phyloP scores from a whole-genome alignment of 2,888 invertebrate species.

The Galerucella pusilla region DNA sequence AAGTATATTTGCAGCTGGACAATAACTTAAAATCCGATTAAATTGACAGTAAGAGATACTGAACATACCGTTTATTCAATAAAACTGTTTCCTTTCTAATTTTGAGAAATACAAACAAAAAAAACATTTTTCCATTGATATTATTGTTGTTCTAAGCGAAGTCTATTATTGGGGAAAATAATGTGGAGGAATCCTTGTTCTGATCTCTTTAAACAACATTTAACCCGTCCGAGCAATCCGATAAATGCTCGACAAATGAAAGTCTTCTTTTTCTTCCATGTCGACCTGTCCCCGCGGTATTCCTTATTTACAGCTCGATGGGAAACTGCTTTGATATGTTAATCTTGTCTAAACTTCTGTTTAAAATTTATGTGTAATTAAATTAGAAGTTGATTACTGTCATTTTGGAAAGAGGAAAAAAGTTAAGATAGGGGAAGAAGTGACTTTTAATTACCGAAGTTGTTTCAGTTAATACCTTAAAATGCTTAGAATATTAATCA shows the following conservation, averaged over 20 bases:
- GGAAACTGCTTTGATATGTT: constrained; percentile 36
- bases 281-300: constrained; percentile 7
- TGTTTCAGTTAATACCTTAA: neutral
- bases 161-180: neutral
- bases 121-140: neutral
- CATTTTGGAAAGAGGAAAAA: neutral
- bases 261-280: constrained; percentile 28
- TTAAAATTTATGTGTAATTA: constrained; percentile 34
- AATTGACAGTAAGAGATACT: no score
- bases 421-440: neutral
- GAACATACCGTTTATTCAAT: no score
- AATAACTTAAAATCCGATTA: no score
- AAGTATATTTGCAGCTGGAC: no score
- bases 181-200: constrained; percentile 30
- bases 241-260: constrained; percentile 50
- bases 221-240: constrained; percentile 43
- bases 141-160: neutral
- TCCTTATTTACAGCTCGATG: constrained; percentile 19
- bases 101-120: no score
- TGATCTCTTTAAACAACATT: constrained; percentile 40
- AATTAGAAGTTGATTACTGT: constrained; percentile 36
- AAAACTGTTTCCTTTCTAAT: no score
- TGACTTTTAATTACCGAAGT: neutral
- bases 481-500: neutral
- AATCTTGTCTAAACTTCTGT: constrained; percentile 31